Evolutionary conservation across 2,888 invertebrate genomes (phyloP).

Genomic region (Anagyrus pseudococci): DNA sequence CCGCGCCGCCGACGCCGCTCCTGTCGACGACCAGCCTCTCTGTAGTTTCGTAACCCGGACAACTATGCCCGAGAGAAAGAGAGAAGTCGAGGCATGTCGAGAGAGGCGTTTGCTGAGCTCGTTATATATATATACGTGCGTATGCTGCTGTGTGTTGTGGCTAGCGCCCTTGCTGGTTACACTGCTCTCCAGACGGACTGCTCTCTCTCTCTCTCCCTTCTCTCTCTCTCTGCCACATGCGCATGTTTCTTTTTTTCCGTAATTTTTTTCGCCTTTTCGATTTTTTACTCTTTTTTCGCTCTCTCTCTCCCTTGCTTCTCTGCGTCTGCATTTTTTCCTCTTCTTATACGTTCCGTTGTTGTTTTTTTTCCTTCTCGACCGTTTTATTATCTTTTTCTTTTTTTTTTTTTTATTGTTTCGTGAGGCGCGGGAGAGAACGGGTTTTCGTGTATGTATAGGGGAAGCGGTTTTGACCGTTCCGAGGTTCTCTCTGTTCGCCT

Average conservation of each 20-base stretch:
- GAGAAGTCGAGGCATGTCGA: no score
- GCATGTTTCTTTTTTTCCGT: no score
- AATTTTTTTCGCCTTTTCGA: no score
- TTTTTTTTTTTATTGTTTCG: background rate
- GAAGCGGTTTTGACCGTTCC: background rate
- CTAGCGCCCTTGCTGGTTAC: background rate
- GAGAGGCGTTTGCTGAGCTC: background rate
- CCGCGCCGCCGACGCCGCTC: background rate
- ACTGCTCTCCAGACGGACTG: background rate
- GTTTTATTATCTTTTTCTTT: no score
- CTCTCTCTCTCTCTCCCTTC: background rate
- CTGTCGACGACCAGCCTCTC: background rate
- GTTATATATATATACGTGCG: no score
- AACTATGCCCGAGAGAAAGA: no score
- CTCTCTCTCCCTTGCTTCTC: background rate
- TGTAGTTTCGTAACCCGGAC: slow-evolving; percentile 10
- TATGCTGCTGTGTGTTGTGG: background rate
- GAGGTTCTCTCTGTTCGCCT: background rate
- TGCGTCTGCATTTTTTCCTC: no score
- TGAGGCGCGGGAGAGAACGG: no score
- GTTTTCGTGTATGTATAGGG: background rate
- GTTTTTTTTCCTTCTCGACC: no score
- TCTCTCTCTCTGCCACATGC: background rate
- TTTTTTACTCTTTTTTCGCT: no score
- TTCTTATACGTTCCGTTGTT: background rate